Conservation (phyloP, 2,113 vertebrate genomes). For the Caretta caretta region DNA sequence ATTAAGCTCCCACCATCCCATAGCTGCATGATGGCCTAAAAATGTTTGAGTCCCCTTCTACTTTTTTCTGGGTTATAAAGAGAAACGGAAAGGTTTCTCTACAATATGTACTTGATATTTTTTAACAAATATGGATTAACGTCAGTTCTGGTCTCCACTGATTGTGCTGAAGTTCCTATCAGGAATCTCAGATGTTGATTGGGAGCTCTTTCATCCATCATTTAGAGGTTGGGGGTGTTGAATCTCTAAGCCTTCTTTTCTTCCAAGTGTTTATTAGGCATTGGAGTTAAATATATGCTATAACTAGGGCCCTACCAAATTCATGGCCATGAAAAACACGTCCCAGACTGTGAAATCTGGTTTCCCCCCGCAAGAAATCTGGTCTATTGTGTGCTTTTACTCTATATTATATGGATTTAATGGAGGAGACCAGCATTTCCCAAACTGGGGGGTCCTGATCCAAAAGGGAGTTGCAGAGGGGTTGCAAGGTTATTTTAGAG, state of each 20-base stretch:
- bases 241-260: not conserved
- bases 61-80: not conserved
- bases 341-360: too few relatives aligned
- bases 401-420: too few relatives aligned
- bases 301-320: not conserved
- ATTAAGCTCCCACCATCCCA: not conserved
- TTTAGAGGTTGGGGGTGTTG: not conserved
- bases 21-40: not conserved
- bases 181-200: not conserved
- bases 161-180: not conserved
- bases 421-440: too few relatives aligned
- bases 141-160: not conserved
- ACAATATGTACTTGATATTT: not conserved
- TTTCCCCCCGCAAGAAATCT: too few relatives aligned
- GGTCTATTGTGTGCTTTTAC: too few relatives aligned
- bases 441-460: too few relatives aligned
- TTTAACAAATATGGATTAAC: not conserved
- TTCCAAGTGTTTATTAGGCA: not conserved
- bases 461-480: too few relatives aligned
- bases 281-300: not conserved
- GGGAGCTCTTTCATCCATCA: not conserved
- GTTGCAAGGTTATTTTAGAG: too few relatives aligned
- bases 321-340: too few relatives aligned
- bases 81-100: not conserved
- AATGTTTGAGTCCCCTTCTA: not conserved